A percentile compares a stretch with the other conserved stretches of the same genome.
These are phyloP conservation scores for Holocentrus rufus DNA, from an alignment of 2,797 vertebrate genomes.

Conservation along the genomic window DNA sequence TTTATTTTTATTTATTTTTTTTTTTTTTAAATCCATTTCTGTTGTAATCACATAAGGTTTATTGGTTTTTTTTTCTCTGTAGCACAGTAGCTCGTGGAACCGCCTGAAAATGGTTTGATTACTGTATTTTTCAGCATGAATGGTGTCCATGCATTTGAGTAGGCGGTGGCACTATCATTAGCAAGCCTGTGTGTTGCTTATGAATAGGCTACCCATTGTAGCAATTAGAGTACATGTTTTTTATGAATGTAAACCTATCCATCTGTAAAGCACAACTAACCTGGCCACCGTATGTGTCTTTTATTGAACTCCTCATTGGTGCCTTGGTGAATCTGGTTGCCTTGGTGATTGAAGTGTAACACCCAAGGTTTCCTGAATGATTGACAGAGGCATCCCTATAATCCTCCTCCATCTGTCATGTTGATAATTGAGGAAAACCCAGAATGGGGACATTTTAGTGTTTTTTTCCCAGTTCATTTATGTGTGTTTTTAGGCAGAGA, in stretches of 20 bases:
- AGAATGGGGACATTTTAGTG: slow-evolving; percentile 24
- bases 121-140: background rate
- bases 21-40: background rate
- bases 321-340: slow-evolving; percentile 66
- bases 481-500: slow-evolving; percentile 27
- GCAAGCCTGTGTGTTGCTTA: background rate
- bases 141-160: slow-evolving; percentile 17
- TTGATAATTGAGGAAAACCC: slow-evolving; percentile 41
- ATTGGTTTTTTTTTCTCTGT: background rate
- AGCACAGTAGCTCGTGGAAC: background rate
- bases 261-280: slow-evolving; percentile 2
- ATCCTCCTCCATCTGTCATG: slow-evolving; percentile 44
- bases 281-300: slow-evolving; percentile 23
- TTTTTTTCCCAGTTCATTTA: slow-evolving; percentile 25
- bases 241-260: background rate
- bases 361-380: slow-evolving; percentile 40
- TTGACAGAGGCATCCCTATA: slow-evolving; percentile 52
- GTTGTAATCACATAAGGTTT: background rate
- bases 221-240: slow-evolving; percentile 1
- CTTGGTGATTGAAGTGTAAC: slow-evolving; percentile 69
- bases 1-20: background rate
- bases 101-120: slow-evolving; percentile 7
- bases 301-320: slow-evolving; percentile 44
- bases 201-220: slow-evolving; percentile 6
- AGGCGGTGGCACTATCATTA: slow-evolving; percentile 13